Base-by-base conservation (phyloP, 92 coral and sea anemone species). In the Epizoanthus rinbou region DNA sequence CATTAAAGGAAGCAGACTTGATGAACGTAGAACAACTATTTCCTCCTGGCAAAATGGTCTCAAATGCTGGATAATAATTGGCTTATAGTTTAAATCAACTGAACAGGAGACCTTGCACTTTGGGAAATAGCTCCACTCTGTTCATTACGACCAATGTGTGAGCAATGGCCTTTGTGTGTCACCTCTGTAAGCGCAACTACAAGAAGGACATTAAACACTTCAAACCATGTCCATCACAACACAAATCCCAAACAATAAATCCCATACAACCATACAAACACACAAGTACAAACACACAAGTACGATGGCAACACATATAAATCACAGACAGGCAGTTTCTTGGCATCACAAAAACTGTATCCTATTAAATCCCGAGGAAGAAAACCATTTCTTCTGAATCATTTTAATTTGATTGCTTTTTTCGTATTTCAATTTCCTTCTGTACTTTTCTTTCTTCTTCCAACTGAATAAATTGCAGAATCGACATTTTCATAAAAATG, bases 101-200 rank as follows among this genome's bases (percentile, higher is more conserved):
- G 84, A 76, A 79, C 37, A 59, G 73, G 85, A 84, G 85, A 79
- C 86, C 87, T 88, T 71, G 75, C 81, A 64, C 56, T 57, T 59
- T 41, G 25, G 82, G 82, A 78, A 78, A 78, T 78, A 78, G 82
- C 71, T 62, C 82, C 82, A 78, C 82, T 78, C 82, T 78, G 82
- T 78, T 60, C 82, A 78, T 86, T 69, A 71, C 35, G 81, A 85
- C 87, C 84, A 89, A 89, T 91, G 89, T 93, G 98, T 93, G 98
- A 93, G 98, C 98, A 93, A 93, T 91, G 98, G 90, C 98, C 98
- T 88, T 91, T 91, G 98, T 84, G 98, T 85, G 90, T 92, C 92
- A 89, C 87, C 94, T 91, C 98, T 93, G 98, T 87, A 91, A 93
- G 98, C 94, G 98, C 98, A 93, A 88, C 76, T 84, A 93, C 98